Evolutionary conservation across 2,888 invertebrate genomes (phyloP).

Genomic region (Tetropium fuscum): DNA sequence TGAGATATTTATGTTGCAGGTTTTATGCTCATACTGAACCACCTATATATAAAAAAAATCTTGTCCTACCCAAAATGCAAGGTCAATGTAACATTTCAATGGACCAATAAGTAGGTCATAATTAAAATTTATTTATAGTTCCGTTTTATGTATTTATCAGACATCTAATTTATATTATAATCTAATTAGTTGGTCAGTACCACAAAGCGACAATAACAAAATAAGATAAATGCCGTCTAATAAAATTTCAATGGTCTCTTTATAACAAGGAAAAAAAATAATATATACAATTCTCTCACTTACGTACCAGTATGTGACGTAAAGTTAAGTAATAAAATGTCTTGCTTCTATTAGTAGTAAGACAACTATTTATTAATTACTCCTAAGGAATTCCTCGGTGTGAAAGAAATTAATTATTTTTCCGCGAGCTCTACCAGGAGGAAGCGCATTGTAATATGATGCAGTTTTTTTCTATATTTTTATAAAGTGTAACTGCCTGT

Average conservation of each 20-base stretch:
- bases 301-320: conserved; percentile 27
- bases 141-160: too few species aligned
- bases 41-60: too few species aligned
- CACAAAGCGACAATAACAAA: not conserved
- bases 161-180: too few species aligned
- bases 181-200: too few species aligned
- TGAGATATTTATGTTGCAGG: too few species aligned
- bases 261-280: conserved; percentile 29
- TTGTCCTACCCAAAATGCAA: too few species aligned
- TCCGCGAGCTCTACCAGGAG: conserved; percentile 2
- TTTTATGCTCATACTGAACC: too few species aligned
- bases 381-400: conserved; percentile 36
- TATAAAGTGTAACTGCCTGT: conserved; percentile 13
- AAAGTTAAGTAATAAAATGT: conserved; percentile 42
- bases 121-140: too few species aligned
- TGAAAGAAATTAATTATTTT: conserved; percentile 29
- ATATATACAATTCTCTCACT: conserved; percentile 46
- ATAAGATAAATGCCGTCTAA: conserved; percentile 5
- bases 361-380: conserved; percentile 39
- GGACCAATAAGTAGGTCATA: too few species aligned
- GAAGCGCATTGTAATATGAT: conserved; percentile 12
- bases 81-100: too few species aligned
- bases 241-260: conserved; percentile 2
- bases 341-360: conserved; percentile 38
- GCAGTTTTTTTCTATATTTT: conserved; percentile 4